These are phyloP conservation scores for Urocitellus parryii DNA, from an alignment of 2,113 vertebrate species.

Conservation along the genomic window DNA sequence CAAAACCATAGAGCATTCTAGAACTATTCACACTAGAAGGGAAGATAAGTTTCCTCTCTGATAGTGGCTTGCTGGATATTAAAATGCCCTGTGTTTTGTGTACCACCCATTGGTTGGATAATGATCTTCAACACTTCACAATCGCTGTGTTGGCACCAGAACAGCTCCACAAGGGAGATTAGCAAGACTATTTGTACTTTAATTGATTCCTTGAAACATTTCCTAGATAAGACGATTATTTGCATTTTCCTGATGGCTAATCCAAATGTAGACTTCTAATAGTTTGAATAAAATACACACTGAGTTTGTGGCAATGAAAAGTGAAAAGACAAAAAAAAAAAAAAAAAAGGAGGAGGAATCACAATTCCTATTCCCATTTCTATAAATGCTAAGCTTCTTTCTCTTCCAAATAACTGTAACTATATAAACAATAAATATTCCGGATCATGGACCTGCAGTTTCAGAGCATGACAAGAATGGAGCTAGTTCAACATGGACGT, in stretches of 20 bases:
- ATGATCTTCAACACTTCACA: background rate
- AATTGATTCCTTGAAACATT: slow-evolving; percentile 60
- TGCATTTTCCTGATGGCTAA: slow-evolving; percentile 57
- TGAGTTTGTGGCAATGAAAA: background rate
- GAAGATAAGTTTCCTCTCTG: background rate
- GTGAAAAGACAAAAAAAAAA: too few relatives aligned
- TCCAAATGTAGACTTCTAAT: slow-evolving; percentile 10
- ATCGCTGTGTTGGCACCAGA: background rate
- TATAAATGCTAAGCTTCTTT: background rate
- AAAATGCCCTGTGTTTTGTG: background rate
- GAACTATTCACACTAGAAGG: background rate
- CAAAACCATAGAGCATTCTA: background rate
- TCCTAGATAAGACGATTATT: slow-evolving; percentile 59
- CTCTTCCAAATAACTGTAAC: background rate
- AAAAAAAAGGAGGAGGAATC: slow-evolving; percentile 30
- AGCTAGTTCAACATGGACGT: background rate
- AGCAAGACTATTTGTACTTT: slow-evolving; percentile 19
- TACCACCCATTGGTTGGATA: background rate
- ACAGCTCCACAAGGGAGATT: slow-evolving; percentile 13
- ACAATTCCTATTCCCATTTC: background rate
- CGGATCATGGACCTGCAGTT: background rate
- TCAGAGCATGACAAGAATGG: background rate
- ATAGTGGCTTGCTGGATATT: background rate
- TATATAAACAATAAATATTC: background rate
- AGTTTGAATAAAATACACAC: background rate